Conservation (phyloP, 2,888 invertebrate species). For the Adela reaumurella region DNA sequence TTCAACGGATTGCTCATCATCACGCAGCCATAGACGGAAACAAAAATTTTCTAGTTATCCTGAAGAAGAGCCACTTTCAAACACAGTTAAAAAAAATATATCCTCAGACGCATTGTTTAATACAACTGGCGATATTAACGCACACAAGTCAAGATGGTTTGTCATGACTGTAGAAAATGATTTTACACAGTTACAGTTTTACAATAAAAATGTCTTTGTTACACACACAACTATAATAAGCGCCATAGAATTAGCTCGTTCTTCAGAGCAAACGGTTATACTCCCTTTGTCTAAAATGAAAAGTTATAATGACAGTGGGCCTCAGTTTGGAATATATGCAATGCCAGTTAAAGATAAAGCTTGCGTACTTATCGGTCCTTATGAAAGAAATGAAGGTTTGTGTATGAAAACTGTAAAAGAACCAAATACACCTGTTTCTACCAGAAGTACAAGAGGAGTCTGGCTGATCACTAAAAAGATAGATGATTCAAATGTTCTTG, state of each 20-base stretch:
- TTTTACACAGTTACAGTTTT: constrained; percentile 50
- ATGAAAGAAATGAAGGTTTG: constrained; percentile 32
- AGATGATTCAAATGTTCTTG: constrained; percentile 34
- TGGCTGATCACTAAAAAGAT: constrained; percentile 40
- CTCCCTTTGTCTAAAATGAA: constrained; percentile 34
- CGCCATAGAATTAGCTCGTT: constrained; percentile 42
- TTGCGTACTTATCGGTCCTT: constrained; percentile 42
- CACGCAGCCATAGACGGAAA: too few relatives aligned
- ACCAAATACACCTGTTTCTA: constrained; percentile 13
- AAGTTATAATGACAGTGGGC: constrained; percentile 17
- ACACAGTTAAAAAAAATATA: too few relatives aligned
- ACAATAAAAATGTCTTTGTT: constrained; percentile 47
- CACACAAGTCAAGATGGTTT: constrained; percentile 55
- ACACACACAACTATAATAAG: constrained; percentile 47
- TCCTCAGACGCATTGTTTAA: too few relatives aligned
- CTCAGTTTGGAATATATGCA: constrained; percentile 45
- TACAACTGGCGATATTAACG: too few relatives aligned
- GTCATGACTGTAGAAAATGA: constrained; percentile 52
- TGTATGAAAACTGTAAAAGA: constrained; percentile 39
- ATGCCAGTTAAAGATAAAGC: constrained; percentile 28
- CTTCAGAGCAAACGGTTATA: constrained; percentile 44
- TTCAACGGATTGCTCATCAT: too few relatives aligned
- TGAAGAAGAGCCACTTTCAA: too few relatives aligned
- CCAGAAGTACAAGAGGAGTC: constrained; percentile 29
- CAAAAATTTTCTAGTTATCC: too few relatives aligned